A percentile compares a stretch with the other conserved stretches of the same genome.
Evolutionary conservation across 2,888 invertebrate genomes (phyloP).

Genomic region (Oeneis ivallda): DNA sequence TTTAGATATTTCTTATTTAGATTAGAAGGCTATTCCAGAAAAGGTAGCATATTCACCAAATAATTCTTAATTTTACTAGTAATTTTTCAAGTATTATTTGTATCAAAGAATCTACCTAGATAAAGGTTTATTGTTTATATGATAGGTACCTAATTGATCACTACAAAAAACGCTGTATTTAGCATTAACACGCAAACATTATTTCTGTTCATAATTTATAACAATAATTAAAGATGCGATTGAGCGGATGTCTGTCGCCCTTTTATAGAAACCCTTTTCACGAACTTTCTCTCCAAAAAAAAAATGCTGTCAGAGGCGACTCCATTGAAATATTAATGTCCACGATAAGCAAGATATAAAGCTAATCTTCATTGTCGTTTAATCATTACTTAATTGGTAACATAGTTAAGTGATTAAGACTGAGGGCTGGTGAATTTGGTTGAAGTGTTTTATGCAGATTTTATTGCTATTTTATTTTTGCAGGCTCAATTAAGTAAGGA

Average conservation of each 20-base stretch:
- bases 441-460: not conserved
- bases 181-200: conserved; percentile 32
- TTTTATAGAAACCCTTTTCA: conserved; percentile 39
- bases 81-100: no score
- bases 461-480: not conserved
- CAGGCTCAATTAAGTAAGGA: not conserved
- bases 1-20: no score
- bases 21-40: no score
- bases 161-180: not conserved
- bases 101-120: no score
- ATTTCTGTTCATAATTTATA: conserved; percentile 53
- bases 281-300: conserved; percentile 46
- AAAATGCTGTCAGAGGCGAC: conserved; percentile 71
- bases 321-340: conserved; percentile 66
- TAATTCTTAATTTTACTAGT: no score
- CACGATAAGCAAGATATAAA: conserved; percentile 79
- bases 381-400: conserved; percentile 15
- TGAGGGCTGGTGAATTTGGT: conserved; percentile 6
- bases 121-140: no score
- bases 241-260: conserved; percentile 62
- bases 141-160: no score
- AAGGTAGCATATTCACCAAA: no score
- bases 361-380: conserved; percentile 53
- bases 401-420: conserved; percentile 30
- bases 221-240: conserved; percentile 31